Percentiles rank a stretch among this genome's conserved stretches.
Conservation (phyloP, 2,888 invertebrate genomes). For the Leptothorax acervorum region DNA sequence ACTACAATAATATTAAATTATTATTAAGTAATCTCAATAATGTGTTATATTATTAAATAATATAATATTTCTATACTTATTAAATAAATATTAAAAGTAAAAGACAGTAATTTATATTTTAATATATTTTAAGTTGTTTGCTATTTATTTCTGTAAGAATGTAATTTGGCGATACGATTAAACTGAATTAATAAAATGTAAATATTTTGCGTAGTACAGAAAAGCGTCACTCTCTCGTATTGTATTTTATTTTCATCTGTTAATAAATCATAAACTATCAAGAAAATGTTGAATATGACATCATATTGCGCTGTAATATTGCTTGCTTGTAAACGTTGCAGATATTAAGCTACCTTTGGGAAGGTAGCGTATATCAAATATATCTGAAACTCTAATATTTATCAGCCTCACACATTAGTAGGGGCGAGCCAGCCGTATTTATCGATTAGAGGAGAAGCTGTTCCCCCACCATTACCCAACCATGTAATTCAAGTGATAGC, state of each 20-base stretch:
- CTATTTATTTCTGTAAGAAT: not conserved
- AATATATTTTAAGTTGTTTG: not conserved
- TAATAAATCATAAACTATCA: not conserved
- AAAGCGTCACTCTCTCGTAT: not conserved
- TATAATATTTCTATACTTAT: too few relatives aligned
- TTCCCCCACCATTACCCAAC: slow-evolving; percentile 32
- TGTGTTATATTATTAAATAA: too few relatives aligned
- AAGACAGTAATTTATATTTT: not conserved
- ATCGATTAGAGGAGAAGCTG: slow-evolving; percentile 37
- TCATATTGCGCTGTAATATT: slow-evolving; percentile 4
- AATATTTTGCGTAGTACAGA: not conserved
- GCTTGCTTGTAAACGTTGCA: not conserved
- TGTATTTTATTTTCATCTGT: not conserved
- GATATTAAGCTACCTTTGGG: not conserved
- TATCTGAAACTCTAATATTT: slow-evolving; percentile 32
- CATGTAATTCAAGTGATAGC: slow-evolving; percentile 30
- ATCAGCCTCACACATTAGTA: slow-evolving; percentile 33
- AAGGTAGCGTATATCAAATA: slow-evolving; percentile 1
- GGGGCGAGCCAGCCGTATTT: slow-evolving; percentile 27
- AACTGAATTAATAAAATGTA: not conserved
- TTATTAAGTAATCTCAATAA: too few relatives aligned
- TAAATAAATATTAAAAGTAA: not conserved
- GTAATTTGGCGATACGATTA: not conserved
- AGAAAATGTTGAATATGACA: not conserved
- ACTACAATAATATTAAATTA: too few relatives aligned